Base-by-base conservation (phyloP, 2,797 vertebrate species). In the Melanotaenia parkinsoni region DNA sequence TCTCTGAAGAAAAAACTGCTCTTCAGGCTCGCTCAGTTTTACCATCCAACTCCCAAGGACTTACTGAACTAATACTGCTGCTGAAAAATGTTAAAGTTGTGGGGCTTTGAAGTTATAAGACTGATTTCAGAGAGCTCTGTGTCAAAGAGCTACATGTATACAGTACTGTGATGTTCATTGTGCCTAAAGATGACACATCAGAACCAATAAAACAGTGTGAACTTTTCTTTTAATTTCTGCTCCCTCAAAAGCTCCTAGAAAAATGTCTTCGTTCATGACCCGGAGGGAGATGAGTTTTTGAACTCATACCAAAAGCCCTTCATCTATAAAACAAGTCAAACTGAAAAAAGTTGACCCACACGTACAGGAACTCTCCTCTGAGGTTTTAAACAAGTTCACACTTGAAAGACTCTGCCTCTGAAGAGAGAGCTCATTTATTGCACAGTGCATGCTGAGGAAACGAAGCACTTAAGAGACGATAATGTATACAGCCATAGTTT, bases 381-480 rank as follows among this genome's bases (percentile, higher is more conserved):
- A 67, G 53, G 33, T 67, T 82, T 74, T 78, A 56, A 60, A 40
- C 57, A 18, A 67, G 64, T 30, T 80, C 67, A 70, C 59, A 65
- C 73, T 74, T 76, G 60, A 83, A 57, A 53, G 37, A 58, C 32
- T 72, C 56, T 38, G 58, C 63, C 68, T 70, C 28, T 58, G 43
- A 73, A 51, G 61, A 68, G 63, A 63, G 40, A 57, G 59, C 58
- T 78, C 38, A 62, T 80, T 47, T 70, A 61, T 89, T 86, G 87
- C 86, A 90, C 84, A 90, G 76, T 81, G 82, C 89, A 89, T 88
- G 84, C 84, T 72, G 83, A 88, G 75, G 63, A 70, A 86, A 79
- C 72, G 56, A 85, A 93, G 88, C 90, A 92, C 91, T 92, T 92
- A 82, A 38, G 58, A 88, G 71, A 84, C 57, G 77, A 87, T 32